A percentile compares a stretch with the other conserved stretches of the same genome.
These are phyloP conservation scores for Mohoua ochrocephala DNA, from an alignment of 2,113 vertebrate genomes.

Conservation along the genomic window DNA sequence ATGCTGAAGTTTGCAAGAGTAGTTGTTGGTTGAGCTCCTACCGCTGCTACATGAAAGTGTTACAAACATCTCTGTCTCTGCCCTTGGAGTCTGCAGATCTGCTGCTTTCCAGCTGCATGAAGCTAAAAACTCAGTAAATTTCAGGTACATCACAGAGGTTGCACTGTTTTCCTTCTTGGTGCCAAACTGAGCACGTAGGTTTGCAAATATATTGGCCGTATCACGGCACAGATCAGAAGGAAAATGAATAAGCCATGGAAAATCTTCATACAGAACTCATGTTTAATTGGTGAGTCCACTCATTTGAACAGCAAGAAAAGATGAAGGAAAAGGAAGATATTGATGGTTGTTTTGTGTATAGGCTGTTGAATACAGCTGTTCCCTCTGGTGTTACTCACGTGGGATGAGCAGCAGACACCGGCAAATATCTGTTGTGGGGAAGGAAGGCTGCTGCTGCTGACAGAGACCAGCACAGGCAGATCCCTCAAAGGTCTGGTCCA, in stretches of 20 bases:
- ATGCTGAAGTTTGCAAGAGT: background rate
- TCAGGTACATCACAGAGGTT: background rate
- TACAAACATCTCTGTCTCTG: background rate
- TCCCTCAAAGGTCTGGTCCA: background rate
- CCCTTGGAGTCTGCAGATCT: background rate
- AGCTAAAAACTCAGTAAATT: background rate
- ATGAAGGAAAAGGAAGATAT: background rate
- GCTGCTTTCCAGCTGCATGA: background rate
- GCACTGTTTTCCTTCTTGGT: background rate
- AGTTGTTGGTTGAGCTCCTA: background rate
- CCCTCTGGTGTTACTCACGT: background rate
- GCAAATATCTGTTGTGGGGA: background rate
- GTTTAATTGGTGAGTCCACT: background rate
- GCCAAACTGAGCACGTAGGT: background rate
- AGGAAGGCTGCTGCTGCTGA: background rate
- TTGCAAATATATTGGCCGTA: background rate
- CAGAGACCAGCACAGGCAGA: background rate
- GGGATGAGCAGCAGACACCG: background rate
- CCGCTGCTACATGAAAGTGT: rapidly evolving
- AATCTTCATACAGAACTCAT: background rate
- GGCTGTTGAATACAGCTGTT: background rate
- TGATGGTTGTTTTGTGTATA: background rate
- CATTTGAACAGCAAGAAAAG: background rate
- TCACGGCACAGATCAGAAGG: background rate
- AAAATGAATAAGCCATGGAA: background rate